phyloP scores from a whole-genome alignment of 2,888 invertebrate species.

The Sicus ferrugineus region DNA sequence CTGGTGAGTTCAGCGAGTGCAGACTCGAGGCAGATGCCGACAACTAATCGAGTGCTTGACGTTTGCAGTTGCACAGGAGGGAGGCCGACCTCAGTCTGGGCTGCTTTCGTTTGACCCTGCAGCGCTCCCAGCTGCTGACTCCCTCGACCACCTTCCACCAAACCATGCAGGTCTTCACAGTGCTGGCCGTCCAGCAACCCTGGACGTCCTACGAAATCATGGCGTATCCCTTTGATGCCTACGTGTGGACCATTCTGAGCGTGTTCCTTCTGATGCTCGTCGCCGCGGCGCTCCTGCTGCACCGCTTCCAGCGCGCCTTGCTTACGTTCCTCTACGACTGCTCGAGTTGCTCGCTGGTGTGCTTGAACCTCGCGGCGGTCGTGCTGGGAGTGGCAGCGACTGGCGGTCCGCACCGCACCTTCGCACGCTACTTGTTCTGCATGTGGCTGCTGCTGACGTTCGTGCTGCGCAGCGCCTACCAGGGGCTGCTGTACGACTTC shows the following conservation, averaged over 20 bases:
- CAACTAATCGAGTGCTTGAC: neutral
- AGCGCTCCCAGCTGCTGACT: slow-evolving; percentile 41
- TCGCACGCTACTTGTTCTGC: slow-evolving; percentile 49
- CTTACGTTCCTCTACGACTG: slow-evolving; percentile 39
- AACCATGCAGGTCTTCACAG: slow-evolving; percentile 42
- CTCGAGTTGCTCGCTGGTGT: neutral
- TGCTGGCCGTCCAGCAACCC: slow-evolving; percentile 35
- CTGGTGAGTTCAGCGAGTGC: slow-evolving; percentile 33
- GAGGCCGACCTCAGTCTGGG: slow-evolving; percentile 45
- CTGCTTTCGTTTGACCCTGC: slow-evolving; percentile 42
- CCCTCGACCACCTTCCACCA: slow-evolving; percentile 43
- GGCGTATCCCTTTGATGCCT: slow-evolving; percentile 44
- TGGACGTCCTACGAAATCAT: slow-evolving; percentile 46
- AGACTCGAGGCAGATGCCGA: neutral
- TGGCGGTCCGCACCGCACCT: slow-evolving; percentile 45
- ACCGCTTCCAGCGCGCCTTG: neutral
- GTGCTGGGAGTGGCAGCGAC: slow-evolving; percentile 35
- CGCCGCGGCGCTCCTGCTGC: slow-evolving; percentile 22
- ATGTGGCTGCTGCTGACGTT: slow-evolving; percentile 51
- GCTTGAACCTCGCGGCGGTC: slow-evolving; percentile 34
- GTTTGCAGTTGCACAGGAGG: slow-evolving; percentile 41
- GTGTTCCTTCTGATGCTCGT: slow-evolving; percentile 25
- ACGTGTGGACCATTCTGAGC: slow-evolving; percentile 43
- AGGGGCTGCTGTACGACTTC: slow-evolving; percentile 53
- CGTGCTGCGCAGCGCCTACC: slow-evolving; percentile 55